Base-by-base conservation (phyloP, 2,888 invertebrate species). In the Netelia fuscicornis region DNA sequence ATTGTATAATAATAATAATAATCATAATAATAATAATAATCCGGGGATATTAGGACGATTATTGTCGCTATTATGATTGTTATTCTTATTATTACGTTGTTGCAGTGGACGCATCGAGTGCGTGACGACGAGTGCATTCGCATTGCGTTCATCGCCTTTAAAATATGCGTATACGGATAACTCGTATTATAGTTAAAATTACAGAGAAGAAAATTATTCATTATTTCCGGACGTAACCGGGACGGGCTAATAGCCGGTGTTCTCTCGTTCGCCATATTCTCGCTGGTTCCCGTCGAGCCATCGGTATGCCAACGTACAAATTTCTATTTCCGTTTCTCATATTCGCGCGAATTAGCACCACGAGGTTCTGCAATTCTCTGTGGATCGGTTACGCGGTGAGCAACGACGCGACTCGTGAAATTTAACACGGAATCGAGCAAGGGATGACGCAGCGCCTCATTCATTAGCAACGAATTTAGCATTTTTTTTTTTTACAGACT, bases 151-250 rank as follows among this genome's bases (percentile, higher is more conserved):
- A 60, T 83, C 65, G 42, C 67, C 44, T 23, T n/a, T 67, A 56
- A 58, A 65, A 42, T 52, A 75, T 25, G 48, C 52, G 52, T 54
- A 62, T 74, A 48, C n/a, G n/a, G 10, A 52, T 17, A 42, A 78
- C 52, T 62, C 48, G 37, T 52, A 44, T n/a, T 30, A 52, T 64
- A 48, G 52, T 67, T 9, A 68, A 58, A 83, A 83, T 83, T 76
- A 83, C 71, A 76, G 58, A 30, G 48, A 48, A 83, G 83, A 80
- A 83, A 83, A 80, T 30, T 80, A 83, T 83, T 75, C 75, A 83
- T 83, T 79, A 71, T 76, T 75, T 79, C 75, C 83, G 75, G 75
- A 80, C 75, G 75, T 58, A 83, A 79, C 75, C 79, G 48, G 52
- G 64, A 75, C 64, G 79, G 48, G 75, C 67, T 81, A 81, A 81